These are phyloP conservation scores for Acropora tenuis DNA, from an alignment of 64 coral and sea anemone species.

Conservation along the genomic window DNA sequence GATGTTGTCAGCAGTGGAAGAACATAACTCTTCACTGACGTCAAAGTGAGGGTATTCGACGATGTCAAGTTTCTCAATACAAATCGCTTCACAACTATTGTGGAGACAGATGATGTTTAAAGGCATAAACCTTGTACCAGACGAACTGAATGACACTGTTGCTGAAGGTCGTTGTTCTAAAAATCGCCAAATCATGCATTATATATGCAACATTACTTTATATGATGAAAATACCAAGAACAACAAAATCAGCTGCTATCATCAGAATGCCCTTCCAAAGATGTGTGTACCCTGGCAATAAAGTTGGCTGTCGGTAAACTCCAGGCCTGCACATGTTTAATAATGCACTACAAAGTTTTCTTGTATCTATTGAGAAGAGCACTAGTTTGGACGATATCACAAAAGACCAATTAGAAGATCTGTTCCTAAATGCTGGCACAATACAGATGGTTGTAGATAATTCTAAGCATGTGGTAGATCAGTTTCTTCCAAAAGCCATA, in stretches of 20 bases:
- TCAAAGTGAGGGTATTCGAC: conserved; percentile 47
- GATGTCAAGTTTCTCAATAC: conserved; percentile 54
- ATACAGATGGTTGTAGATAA: no score
- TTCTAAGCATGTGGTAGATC: no score
- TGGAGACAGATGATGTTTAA: conserved; percentile 43
- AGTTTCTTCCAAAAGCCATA: no score
- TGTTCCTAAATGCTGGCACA: no score
- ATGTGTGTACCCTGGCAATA: no score
- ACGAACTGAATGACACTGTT: conserved; percentile 47
- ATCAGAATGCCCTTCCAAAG: background rate
- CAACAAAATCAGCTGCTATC: conserved; percentile 51
- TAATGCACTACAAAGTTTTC: no score
- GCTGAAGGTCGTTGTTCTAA: conserved; percentile 38
- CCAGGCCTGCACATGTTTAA: no score
- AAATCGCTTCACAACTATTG: conserved; percentile 29
- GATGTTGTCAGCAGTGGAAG: conserved; percentile 20
- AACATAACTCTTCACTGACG: conserved; percentile 13
- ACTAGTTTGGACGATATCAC: no score
- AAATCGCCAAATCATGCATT: conserved; percentile 54
- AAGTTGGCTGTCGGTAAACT: no score
- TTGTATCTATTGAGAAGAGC: no score
- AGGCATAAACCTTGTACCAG: conserved; percentile 43
- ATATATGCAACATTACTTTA: conserved; percentile 54
- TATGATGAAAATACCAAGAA: conserved; percentile 48
- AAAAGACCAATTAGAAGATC: no score